A percentile compares a stretch with the other conserved stretches of the same genome.
These are phyloP conservation scores for Dynastes grantii DNA, from an alignment of 2,888 invertebrate species.

Conservation along the genomic window DNA sequence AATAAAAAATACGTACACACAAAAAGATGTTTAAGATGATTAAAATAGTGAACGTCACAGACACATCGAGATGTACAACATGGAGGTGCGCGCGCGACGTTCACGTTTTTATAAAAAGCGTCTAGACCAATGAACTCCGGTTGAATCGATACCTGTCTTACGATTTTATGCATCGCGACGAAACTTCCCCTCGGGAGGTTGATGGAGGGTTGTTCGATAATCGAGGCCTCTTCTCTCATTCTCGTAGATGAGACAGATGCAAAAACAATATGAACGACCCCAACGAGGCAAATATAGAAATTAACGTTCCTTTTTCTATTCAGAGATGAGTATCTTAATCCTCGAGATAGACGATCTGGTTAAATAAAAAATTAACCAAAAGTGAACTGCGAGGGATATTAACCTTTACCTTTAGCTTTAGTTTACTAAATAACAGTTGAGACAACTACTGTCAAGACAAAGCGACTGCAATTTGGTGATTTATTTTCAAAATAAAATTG, in stretches of 20 bases:
- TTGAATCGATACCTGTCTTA: slow-evolving; percentile 50
- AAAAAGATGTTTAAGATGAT: slow-evolving; percentile 6
- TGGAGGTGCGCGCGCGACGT: slow-evolving; percentile 44
- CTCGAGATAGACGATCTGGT: no score
- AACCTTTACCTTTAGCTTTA: no score
- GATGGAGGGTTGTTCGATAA: slow-evolving; percentile 31
- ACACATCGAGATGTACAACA: slow-evolving; percentile 27
- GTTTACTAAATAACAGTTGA: no score
- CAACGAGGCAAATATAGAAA: not conserved
- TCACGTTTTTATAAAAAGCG: slow-evolving; percentile 48
- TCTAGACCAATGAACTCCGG: slow-evolving; percentile 50
- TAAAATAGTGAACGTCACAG: slow-evolving; percentile 38
- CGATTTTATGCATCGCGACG: slow-evolving; percentile 47
- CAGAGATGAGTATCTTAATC: not conserved
- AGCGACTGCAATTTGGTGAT: no score
- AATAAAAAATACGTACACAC: slow-evolving; percentile 15
- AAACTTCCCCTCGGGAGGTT: slow-evolving; percentile 30
- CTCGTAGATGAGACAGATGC: slow-evolving; percentile 16
- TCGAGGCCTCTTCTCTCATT: slow-evolving; percentile 30
- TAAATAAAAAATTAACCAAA: no score
- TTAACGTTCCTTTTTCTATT: not conserved
- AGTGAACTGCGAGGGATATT: no score
- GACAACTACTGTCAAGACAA: no score
- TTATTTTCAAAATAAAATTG: no score
- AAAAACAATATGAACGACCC: slow-evolving; percentile 2